These are phyloP conservation scores for Myioborus miniatus DNA, from an alignment of 2,797 vertebrate genomes.

Conservation along the genomic window DNA sequence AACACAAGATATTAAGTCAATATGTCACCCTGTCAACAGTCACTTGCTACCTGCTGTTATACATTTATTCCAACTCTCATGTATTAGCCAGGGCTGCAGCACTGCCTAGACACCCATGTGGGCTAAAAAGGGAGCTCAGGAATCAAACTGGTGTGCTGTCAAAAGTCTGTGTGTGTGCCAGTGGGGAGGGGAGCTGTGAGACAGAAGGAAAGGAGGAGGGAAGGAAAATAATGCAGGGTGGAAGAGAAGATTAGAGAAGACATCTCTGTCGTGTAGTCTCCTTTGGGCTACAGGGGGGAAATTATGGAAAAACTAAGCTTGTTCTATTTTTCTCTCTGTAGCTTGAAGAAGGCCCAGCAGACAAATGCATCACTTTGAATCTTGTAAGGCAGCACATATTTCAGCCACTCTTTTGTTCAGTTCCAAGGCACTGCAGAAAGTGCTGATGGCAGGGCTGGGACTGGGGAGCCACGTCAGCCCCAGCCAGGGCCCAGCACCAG, in stretches of 20 bases:
- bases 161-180: constrained; percentile 46
- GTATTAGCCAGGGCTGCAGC: constrained; percentile 71
- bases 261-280: constrained; percentile 51
- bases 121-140: constrained; percentile 55
- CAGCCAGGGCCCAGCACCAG: not conserved
- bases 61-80: constrained; percentile 76
- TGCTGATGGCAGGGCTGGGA: not conserved
- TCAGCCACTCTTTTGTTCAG: not conserved
- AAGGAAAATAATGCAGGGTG: constrained; percentile 58
- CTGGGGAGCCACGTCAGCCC: not conserved
- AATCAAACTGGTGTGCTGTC: constrained; percentile 70
- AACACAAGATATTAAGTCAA: constrained; percentile 79
- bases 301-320: constrained; percentile 54
- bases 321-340: constrained; percentile 49
- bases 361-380: constrained; percentile 57
- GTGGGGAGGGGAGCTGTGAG: constrained; percentile 55
- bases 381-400: not conserved
- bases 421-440: not conserved
- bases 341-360: constrained; percentile 56
- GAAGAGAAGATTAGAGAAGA: constrained; percentile 74
- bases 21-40: constrained; percentile 81
- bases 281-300: constrained; percentile 54
- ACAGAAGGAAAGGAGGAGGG: constrained; percentile 64
- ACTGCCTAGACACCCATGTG: constrained; percentile 73
- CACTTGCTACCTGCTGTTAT: constrained; percentile 80